Evolutionary conservation across 2,888 invertebrate genomes (phyloP).

Genomic region (Noctuana brunneofusca): DNA sequence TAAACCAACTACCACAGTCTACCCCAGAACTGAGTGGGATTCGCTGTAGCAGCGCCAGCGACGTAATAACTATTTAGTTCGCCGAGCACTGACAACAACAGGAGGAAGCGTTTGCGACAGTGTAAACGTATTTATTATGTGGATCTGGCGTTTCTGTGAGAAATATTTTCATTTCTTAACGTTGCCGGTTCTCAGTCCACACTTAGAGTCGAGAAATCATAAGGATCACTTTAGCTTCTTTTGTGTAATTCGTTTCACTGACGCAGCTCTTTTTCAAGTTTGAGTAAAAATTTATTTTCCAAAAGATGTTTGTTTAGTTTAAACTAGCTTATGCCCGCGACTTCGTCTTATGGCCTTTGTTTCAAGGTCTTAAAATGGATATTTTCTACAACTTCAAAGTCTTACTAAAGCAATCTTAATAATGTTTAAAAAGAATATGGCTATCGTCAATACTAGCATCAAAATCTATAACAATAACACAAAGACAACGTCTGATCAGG

Average conservation of each 20-base stretch:
- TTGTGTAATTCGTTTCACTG: slow-evolving; percentile 19
- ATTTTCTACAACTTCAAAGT: too few relatives aligned
- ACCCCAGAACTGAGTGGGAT: slow-evolving; percentile 27
- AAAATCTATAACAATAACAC: too few relatives aligned
- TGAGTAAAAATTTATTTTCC: not conserved
- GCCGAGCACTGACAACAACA: slow-evolving; percentile 38
- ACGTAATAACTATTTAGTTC: slow-evolving; percentile 40
- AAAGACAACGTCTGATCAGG: too few relatives aligned
- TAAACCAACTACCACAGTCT: slow-evolving; percentile 7
- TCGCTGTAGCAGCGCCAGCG: slow-evolving; percentile 24
- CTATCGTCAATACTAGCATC: too few relatives aligned
- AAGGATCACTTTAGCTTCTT: slow-evolving; percentile 13
- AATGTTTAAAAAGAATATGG: too few relatives aligned
- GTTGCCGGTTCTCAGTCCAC: slow-evolving; percentile 21
- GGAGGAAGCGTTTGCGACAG: slow-evolving; percentile 39
- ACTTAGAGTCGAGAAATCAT: slow-evolving; percentile 31
- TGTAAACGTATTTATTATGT: slow-evolving; percentile 39
- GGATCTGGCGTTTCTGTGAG: slow-evolving; percentile 32
- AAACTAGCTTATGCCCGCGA: too few relatives aligned
- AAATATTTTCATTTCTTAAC: slow-evolving; percentile 38
- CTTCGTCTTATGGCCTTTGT: not conserved
- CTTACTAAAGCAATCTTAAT: too few relatives aligned
- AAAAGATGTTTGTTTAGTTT: too few relatives aligned
- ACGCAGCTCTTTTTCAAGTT: slow-evolving; percentile 13
- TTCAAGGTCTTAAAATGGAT: not conserved